These are phyloP conservation scores for Ariopsis seemanni DNA, from an alignment of 2,113 vertebrate species.

Conservation along the genomic window DNA sequence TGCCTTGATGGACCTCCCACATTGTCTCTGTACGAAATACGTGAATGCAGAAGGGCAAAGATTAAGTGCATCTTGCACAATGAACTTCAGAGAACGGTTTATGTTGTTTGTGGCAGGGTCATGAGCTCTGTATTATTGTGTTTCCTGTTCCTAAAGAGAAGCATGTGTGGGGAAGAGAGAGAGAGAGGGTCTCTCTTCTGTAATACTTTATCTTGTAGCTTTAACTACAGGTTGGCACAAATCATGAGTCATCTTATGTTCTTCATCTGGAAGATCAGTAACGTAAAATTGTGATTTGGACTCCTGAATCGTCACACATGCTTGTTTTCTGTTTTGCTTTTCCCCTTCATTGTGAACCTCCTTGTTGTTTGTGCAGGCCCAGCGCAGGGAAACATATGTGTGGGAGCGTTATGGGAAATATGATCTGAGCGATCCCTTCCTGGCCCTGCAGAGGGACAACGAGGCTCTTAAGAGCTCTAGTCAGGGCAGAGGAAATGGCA, in stretches of 20 bases:
- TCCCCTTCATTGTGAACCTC: background rate
- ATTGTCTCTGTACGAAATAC: conserved; percentile 16
- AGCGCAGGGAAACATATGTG: conserved; percentile 86
- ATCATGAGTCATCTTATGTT: background rate
- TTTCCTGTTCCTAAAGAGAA: conserved; percentile 57
- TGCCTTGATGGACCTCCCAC: conserved; percentile 6
- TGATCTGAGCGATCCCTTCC: conserved; percentile 91
- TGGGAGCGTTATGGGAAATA: conserved; percentile 94
- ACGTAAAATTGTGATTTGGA: background rate
- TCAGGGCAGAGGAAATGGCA: conserved; percentile 68
- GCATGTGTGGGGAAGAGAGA: conserved; percentile 13
- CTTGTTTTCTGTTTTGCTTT: background rate
- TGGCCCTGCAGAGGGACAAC: conserved; percentile 91
- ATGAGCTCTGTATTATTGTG: conserved; percentile 24
- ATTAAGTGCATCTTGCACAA: background rate
- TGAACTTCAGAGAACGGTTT: conserved; percentile 42
- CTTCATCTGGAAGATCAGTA: background rate
- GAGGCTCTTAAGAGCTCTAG: conserved; percentile 77
- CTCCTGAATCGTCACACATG: background rate
- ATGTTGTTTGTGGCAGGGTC: conserved; percentile 49
- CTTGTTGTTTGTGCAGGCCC: conserved; percentile 73
- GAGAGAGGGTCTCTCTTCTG: background rate
- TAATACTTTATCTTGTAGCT: background rate
- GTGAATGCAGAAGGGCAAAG: conserved; percentile 16
- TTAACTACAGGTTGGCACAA: background rate